These are phyloP conservation scores for Actinemys pallida DNA, from an alignment of 2,113 vertebrate species.

Conservation along the genomic window DNA sequence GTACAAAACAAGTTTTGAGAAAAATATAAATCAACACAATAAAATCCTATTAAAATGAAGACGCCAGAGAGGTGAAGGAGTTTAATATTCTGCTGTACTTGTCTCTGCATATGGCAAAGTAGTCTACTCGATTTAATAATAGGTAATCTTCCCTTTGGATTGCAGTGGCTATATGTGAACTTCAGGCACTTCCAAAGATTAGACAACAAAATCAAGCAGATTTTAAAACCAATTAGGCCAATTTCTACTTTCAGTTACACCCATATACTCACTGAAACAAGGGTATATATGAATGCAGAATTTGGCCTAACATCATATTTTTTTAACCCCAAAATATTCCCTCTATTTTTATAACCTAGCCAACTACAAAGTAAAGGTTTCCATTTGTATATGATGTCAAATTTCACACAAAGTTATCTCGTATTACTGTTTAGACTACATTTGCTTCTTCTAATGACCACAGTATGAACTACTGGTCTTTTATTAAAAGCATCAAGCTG, in stretches of 20 bases:
- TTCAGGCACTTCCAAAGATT: background rate
- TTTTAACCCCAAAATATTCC: background rate
- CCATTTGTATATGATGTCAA: background rate
- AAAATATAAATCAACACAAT: background rate
- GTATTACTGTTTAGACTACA: background rate
- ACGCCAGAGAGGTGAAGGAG: background rate
- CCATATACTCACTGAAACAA: background rate
- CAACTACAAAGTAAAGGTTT: background rate
- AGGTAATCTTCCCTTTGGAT: background rate
- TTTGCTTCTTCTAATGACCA: background rate
- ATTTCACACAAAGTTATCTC: background rate
- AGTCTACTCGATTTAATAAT: background rate
- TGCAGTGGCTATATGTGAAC: background rate
- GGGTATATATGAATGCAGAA: background rate
- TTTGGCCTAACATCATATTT: background rate
- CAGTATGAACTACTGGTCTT: background rate
- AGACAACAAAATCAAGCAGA: background rate
- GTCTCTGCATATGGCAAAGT: constrained; percentile 17
- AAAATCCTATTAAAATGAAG: background rate
- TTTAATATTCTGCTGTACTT: constrained; percentile 15
- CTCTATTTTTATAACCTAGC: background rate
- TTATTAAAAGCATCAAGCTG: background rate
- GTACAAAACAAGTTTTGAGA: background rate
- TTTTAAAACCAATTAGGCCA: background rate
- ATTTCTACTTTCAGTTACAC: background rate